These are phyloP conservation scores for Drosophila kambysellisi DNA, from an alignment of 2,888 invertebrate genomes.

Conservation along the genomic window DNA sequence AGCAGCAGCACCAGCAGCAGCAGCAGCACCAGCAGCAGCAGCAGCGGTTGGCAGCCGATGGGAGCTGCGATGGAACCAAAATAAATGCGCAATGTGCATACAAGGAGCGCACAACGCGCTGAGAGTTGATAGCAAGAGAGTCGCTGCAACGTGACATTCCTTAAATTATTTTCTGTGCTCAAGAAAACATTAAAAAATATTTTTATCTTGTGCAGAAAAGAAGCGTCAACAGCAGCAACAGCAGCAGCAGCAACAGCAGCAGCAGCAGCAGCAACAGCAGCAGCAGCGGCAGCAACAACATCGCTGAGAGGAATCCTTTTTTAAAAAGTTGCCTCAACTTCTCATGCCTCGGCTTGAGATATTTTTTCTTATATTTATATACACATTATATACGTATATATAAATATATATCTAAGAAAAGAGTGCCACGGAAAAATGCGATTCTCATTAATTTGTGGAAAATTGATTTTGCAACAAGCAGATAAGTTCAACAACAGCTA, in stretches of 20 bases:
- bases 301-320: constrained; percentile 70
- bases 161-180: constrained; percentile 80
- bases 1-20: constrained; percentile 13
- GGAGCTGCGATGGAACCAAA: constrained; percentile 54
- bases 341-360: constrained; percentile 21
- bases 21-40: constrained; percentile 1
- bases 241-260: not conserved
- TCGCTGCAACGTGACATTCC: constrained; percentile 78
- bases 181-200: constrained; percentile 80
- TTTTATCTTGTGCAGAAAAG: constrained; percentile 72
- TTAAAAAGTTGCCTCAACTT: constrained; percentile 52
- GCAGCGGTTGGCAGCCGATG: constrained; percentile 23
- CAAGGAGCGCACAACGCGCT: constrained; percentile 60
- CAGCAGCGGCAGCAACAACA: constrained; percentile 36
- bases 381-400: not conserved
- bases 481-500: constrained; percentile 34
- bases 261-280: not conserved
- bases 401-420: constrained; percentile 25
- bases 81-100: constrained; percentile 74
- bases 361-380: not conserved
- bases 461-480: constrained; percentile 67
- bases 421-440: constrained; percentile 62
- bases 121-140: constrained; percentile 44
- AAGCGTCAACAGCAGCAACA: constrained; percentile 9
- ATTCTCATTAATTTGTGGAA: constrained; percentile 71